Base-by-base conservation (phyloP, 2,888 invertebrate species). In the Dorcus parallelipipedus region DNA sequence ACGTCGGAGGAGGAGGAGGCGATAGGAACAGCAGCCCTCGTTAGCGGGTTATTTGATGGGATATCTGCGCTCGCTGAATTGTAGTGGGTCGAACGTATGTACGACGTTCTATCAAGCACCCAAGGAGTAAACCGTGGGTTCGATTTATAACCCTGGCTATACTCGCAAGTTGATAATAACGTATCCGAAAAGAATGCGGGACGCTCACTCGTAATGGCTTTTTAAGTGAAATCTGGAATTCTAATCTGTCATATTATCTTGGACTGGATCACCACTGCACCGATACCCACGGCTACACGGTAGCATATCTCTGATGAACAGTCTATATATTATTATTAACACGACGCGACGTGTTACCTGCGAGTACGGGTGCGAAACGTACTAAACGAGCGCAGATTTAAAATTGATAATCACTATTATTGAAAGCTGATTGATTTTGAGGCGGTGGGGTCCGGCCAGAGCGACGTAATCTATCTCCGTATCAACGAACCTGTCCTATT, bases 141-240 rank as follows among this genome's bases (percentile, higher is more conserved):
- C 70, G 67, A 72, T 72, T 73, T 72, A 72, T 69, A 64, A 64
- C 63, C 67, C 59, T 59, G 64, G 59, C 66, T 67, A 60, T 62
- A 65, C 63, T 45, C 56, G 64, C 64, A 60, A 58, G 58, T 63
- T 64, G 70, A 70, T 69, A 68, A 71, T 71, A 69, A 68, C 63
- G 67, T 69, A 67, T 67, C 67, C 67, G 59, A 67, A 68, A 68
- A 66, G 68, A 68, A 67, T 64, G 62, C 62, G 54, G 60, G 61
- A 66, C 65, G 66, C 63, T 69, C 65, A 60, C 63, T 58, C 67
- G 69, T 75, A 74, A 73, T 73, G 71, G 71, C 69, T 71, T 73
- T 73, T 73, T 73, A 73, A 73, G 73, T 72, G 73, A 73, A 71
- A 71, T 71, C 68, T 62, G 66, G 69, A 72, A 71, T 73, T 73